Evolutionary conservation across 2,797 vertebrate genomes (phyloP).

Genomic region (Psittacula echo): DNA sequence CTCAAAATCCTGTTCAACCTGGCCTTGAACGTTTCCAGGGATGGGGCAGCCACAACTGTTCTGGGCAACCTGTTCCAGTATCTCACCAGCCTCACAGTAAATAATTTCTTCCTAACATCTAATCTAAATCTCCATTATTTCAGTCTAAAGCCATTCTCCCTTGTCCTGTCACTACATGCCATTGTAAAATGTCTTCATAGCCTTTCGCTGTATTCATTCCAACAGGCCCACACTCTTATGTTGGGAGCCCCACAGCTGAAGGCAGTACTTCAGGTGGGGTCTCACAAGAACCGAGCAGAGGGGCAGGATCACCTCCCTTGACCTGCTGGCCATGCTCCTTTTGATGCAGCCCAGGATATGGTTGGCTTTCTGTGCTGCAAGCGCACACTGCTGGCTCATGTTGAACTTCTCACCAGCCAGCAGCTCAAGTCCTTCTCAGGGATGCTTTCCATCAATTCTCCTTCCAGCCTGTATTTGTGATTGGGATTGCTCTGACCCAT

Average conservation of each 20-base stretch:
- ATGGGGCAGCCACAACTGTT: neutral
- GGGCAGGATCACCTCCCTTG: neutral
- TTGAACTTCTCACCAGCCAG: neutral
- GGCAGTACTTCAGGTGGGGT: neutral
- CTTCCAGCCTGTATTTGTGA: neutral
- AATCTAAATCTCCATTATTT: neutral
- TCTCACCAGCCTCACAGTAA: neutral
- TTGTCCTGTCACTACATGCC: neutral
- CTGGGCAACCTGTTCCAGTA: neutral
- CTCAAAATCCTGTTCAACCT: neutral
- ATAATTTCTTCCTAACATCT: neutral
- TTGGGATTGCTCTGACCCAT: neutral
- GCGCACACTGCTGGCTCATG: neutral
- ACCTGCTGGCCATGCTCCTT: neutral
- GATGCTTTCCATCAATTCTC: neutral
- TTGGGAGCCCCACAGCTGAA: neutral
- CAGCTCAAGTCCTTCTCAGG: neutral
- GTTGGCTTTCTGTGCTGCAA: neutral
- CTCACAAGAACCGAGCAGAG: neutral
- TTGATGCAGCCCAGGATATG: neutral
- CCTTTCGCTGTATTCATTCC: neutral
- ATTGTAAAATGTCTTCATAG: neutral
- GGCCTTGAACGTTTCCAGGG: neutral
- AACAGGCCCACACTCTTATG: neutral
- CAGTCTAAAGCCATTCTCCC: neutral